phyloP scores from a whole-genome alignment of 2,888 invertebrate genomes.

The Ennomos fuscantarius region DNA sequence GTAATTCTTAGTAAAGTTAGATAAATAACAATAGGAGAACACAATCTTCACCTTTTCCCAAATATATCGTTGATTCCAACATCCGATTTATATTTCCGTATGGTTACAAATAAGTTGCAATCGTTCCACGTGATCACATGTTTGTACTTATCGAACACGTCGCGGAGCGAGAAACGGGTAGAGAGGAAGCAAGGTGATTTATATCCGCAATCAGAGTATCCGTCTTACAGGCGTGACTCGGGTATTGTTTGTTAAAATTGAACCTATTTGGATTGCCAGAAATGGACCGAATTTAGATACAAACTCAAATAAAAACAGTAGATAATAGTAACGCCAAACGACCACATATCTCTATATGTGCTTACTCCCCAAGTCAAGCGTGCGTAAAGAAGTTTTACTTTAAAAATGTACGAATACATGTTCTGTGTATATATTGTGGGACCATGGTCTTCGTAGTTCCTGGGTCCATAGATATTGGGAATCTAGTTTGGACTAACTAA shows the following conservation, averaged over 20 bases:
- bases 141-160: conserved; percentile 16
- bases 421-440: too few species aligned
- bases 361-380: too few species aligned
- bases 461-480: too few species aligned
- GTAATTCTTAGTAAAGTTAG: too few species aligned
- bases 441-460: too few species aligned
- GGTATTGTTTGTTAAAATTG: conserved; percentile 21
- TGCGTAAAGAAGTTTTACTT: too few species aligned
- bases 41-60: not conserved
- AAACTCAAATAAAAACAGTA: too few species aligned
- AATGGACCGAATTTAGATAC: conserved; percentile 3
- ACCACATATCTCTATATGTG: too few species aligned
- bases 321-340: conserved; percentile 3
- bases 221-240: conserved; percentile 11
- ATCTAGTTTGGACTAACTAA: too few species aligned
- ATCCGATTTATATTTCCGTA: conserved; percentile 8
- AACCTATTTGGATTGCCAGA: conserved; percentile 10
- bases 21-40: too few species aligned
- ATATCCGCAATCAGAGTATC: conserved; percentile 27
- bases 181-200: conserved; percentile 20
- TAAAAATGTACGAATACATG: too few species aligned
- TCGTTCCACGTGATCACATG: conserved; percentile 25
- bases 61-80: conserved; percentile 1
- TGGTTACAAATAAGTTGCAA: conserved; percentile 29
- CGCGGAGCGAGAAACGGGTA: not conserved